Evolutionary conservation across 2,888 invertebrate genomes (phyloP), one percentile per base, ranked within the genome.

Genomic region (Heliconius charithonia): DNA sequence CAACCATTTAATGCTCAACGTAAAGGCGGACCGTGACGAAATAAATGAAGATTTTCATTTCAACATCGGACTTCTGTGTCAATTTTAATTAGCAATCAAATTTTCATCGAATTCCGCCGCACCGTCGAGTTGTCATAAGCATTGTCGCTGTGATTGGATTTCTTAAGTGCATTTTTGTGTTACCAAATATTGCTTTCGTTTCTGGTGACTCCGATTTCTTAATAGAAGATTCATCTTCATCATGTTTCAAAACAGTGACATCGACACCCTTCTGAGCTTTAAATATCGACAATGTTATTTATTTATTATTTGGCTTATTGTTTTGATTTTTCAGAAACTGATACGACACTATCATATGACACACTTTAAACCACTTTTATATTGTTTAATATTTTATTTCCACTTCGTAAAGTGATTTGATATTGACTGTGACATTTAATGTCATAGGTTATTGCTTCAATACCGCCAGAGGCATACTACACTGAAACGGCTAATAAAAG

Each of bases 21-120:
- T 89, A 90, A 92, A 92, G 89, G 89, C 89, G 91, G 91, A 89
- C 92, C 95, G 92, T 94, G 92, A 92, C 94, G 90, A 88, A 91
- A 93, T 92, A 93, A 94, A 95, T 93, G 93, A 94, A 92, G 93
- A 93, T 92, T 93, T 91, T 88, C 89, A 91, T 92, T 94, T 91
- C 92, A 91, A 89, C 86, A 91, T 89, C 89, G 91, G 89, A 91
- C 93, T 94, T 95, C 93, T 93, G 90, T 94, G 94, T 94, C 94
- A 94, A 93, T 91, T 92, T 92, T 94, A 94, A 94, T 95, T 95
- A 94, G 89, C 92, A 93, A 94, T 93, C 91, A 92, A 89, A 92
- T 93, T 94, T 93, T 90, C 92, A 93, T 93, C 92, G 91, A 91
- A 90, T 90, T 89, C 89, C 86, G 85, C 83, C 87, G 88, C 90